Conservation (phyloP, 2,797 vertebrate genomes). For the Pachyuromys duprasi region DNA sequence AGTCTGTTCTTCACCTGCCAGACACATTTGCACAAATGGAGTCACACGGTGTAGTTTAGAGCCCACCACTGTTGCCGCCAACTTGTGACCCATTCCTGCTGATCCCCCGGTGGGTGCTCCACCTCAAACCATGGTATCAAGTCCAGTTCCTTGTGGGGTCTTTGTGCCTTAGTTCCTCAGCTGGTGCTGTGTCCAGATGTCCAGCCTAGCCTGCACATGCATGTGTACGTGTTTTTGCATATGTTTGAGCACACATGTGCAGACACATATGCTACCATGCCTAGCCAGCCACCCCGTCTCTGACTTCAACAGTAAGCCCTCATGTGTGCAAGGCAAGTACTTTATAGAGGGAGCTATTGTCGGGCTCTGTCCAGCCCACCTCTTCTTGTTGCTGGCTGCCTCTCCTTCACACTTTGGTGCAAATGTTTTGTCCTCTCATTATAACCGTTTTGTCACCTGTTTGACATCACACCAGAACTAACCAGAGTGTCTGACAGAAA, state of each 20-base stretch:
- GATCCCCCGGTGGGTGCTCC: fast-evolving
- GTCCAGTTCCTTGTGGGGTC: background rate
- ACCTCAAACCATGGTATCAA: fast-evolving
- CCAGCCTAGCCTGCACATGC: background rate
- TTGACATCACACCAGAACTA: background rate
- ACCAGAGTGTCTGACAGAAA: background rate
- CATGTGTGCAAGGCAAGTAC: background rate
- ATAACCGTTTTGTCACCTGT: background rate
- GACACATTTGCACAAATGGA: background rate
- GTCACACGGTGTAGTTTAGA: background rate
- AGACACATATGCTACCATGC: background rate
- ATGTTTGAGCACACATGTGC: background rate
- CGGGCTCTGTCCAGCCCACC: background rate
- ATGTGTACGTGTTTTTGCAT: background rate
- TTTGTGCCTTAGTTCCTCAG: background rate
- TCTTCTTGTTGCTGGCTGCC: background rate
- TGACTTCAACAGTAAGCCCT: background rate
- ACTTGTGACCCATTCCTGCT: background rate
- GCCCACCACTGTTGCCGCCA: background rate
- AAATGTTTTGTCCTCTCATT: background rate
- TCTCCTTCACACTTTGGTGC: background rate
- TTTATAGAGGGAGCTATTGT: background rate
- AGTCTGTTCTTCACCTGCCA: background rate
- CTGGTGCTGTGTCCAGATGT: fast-evolving
- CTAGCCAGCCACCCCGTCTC: background rate